These are phyloP conservation scores for Ancistrus triradiatus DNA, from an alignment of 2,113 vertebrate species.

Conservation along the genomic window DNA sequence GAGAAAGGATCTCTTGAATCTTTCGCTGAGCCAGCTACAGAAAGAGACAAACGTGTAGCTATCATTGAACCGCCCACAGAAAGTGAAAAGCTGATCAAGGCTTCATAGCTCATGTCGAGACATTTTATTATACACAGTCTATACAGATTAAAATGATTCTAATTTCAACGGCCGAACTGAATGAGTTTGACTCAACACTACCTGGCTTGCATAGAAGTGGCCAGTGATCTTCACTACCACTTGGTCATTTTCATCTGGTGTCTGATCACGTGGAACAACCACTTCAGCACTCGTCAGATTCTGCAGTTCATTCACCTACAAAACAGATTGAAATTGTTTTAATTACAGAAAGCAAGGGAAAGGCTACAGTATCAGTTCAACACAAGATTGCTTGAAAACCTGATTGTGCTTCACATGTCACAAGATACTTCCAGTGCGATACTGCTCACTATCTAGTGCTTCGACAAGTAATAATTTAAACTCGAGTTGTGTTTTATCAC, in stretches of 20 bases:
- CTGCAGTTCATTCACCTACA: constrained; percentile 94
- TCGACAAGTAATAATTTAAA: no score
- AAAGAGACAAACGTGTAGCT: background rate
- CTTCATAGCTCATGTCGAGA: no score
- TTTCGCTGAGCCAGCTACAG: constrained; percentile 93
- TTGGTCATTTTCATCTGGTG: constrained; percentile 95
- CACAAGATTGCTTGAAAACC: no score
- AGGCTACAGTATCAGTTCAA: background rate
- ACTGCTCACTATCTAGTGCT: no score
- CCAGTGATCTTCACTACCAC: constrained; percentile 98
- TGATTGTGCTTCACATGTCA: no score
- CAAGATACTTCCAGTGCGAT: no score
- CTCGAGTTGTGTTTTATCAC: no score
- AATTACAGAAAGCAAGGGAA: background rate
- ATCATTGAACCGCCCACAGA: no score
- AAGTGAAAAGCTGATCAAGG: no score
- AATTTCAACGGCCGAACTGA: no score
- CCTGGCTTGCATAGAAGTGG: constrained; percentile 99
- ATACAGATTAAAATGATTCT: no score
- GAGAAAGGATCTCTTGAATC: constrained; percentile 98
- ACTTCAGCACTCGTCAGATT: constrained; percentile 97
- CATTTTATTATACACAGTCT: no score
- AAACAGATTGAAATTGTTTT: background rate
- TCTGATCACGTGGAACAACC: constrained; percentile 96
- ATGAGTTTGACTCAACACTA: constrained; percentile 33